These are phyloP conservation scores for Caerostris darwini DNA, from an alignment of 1,140 invertebrate species.

Conservation along the genomic window DNA sequence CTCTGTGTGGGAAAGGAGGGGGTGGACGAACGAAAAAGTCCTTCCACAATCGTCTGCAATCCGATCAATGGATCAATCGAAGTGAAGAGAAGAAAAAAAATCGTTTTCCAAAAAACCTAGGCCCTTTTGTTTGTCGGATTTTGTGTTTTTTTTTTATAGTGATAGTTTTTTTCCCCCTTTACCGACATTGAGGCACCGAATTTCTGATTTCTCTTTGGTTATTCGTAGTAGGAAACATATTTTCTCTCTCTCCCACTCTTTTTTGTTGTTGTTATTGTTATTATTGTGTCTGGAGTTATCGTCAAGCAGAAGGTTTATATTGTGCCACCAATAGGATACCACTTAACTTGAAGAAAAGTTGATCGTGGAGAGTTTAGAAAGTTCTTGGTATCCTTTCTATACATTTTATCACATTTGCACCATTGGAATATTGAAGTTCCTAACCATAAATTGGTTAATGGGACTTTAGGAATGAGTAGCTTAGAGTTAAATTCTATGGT, in stretches of 20 bases:
- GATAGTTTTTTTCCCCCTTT: background rate
- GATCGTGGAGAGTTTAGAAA: background rate
- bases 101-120: slow-evolving; percentile 23
- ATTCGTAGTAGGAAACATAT: background rate
- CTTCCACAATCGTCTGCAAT: slow-evolving; percentile 37
- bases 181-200: slow-evolving; percentile 13
- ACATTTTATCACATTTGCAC: too few relatives aligned
- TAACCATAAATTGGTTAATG: too few relatives aligned
- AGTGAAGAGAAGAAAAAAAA: background rate
- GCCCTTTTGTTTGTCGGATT: slow-evolving; percentile 6
- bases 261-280: background rate
- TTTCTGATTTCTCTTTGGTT: slow-evolving; percentile 20
- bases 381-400: too few relatives aligned
- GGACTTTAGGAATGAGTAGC: too few relatives aligned
- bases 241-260: background rate
- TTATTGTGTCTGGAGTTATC: background rate
- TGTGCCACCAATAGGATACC: slow-evolving; percentile 9
- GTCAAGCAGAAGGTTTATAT: background rate
- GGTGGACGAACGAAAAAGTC: background rate
- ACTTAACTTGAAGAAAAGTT: background rate
- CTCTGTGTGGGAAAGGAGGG: background rate
- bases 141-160: slow-evolving; percentile 1
- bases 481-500: too few relatives aligned
- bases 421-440: too few relatives aligned
- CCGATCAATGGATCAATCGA: slow-evolving; percentile 51